Conservation (phyloP, 2,888 invertebrate species). For the Micoletzkya japonica region DNA sequence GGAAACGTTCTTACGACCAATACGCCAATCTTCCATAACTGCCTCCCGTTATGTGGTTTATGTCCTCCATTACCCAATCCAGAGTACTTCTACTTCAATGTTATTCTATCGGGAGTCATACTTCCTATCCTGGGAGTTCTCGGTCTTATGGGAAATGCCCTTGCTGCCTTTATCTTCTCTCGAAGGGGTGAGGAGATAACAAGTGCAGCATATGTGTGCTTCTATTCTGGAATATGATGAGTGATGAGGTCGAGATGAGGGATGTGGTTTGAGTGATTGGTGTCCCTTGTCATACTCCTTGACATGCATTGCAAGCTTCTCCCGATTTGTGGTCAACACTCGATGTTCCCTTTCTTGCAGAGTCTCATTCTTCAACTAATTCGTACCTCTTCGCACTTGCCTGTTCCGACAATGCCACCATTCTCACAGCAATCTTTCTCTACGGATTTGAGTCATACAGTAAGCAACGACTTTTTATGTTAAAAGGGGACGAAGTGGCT, state of each 20-base stretch:
- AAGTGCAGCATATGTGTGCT: no score
- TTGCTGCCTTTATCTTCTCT: conserved; percentile 61
- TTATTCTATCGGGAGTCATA: conserved; percentile 54
- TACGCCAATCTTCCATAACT: conserved; percentile 50
- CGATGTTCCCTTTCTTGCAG: no score
- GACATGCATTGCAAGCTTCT: no score
- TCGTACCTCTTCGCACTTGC: conserved; percentile 58
- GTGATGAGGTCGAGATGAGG: no score
- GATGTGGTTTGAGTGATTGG: no score
- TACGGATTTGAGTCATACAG: conserved; percentile 47
- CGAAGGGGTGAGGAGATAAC: no score
- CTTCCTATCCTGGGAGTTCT: conserved; percentile 58
- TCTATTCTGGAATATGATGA: no score
- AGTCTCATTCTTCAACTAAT: conserved; percentile 57
- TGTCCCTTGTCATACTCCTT: no score
- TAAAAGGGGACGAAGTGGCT: background rate
- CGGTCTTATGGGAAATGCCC: conserved; percentile 58
- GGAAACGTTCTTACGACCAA: no score
- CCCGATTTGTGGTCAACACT: no score
- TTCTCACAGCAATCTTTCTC: conserved; percentile 55
- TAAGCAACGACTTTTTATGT: conserved; percentile 22
- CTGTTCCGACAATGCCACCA: conserved; percentile 57
- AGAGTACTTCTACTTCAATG: conserved; percentile 38
- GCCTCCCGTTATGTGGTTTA: conserved; percentile 47
- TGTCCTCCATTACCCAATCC: conserved; percentile 35